Evolutionary conservation across 2,888 invertebrate species (phyloP).

Genomic region (Cryptosula pallasiana): DNA sequence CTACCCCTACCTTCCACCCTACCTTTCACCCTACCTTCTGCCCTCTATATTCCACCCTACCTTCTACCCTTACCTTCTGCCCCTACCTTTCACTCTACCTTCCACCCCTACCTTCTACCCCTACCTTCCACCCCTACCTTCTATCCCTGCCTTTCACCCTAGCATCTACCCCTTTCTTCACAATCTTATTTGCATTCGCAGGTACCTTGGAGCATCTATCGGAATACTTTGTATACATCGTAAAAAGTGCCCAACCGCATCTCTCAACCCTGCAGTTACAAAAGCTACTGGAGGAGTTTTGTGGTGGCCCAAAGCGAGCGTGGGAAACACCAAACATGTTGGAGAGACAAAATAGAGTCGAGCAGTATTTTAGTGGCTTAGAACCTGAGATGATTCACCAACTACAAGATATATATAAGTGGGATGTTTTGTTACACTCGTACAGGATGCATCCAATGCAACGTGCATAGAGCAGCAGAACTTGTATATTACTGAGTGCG

Average conservation of each 20-base stretch:
- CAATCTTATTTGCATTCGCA: background rate
- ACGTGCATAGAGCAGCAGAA: background rate
- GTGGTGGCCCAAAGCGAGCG: background rate
- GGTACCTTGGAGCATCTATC: background rate
- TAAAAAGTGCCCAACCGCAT: background rate
- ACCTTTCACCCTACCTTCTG: no score
- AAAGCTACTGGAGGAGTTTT: background rate
- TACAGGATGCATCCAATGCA: background rate
- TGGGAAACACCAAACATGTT: background rate
- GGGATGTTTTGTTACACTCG: conserved; percentile 10
- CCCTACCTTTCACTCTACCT: no score
- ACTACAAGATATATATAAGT: conserved; percentile 15
- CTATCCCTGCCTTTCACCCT: no score
- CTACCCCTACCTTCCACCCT: no score
- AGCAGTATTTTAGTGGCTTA: background rate
- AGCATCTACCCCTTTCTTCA: no score
- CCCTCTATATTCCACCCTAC: no score
- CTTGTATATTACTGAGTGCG: background rate
- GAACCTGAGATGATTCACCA: background rate
- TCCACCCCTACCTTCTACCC: no score
- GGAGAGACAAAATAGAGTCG: background rate
- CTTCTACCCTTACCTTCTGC: no score
- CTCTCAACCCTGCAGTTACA: background rate
- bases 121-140: no score
- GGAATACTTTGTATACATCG: background rate